Percentiles rank a stretch among this genome's conserved stretches.
Conservation (phyloP, 2,113 vertebrate genomes). For the Danionella cerebrum region DNA sequence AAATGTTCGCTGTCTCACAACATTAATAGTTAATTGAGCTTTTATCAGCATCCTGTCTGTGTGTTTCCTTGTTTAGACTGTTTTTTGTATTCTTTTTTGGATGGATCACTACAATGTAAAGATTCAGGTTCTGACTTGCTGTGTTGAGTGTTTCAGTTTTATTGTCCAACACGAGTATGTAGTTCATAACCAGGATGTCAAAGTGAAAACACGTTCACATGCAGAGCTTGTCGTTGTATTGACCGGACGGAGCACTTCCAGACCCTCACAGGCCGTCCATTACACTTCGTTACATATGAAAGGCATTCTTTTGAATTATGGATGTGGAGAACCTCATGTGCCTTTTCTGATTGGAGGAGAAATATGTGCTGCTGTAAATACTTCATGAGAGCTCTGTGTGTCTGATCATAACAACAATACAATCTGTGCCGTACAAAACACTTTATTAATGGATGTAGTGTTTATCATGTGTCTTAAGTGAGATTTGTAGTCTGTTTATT, state of each 20-base stretch:
- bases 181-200: background rate
- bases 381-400: background rate
- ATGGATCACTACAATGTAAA: background rate
- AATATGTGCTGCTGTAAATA: background rate
- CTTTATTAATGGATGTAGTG: no score
- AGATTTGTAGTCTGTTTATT: no score
- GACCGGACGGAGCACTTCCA: background rate
- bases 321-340: slow-evolving; percentile 12
- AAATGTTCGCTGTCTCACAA: no score
- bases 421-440: background rate
- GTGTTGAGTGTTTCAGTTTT: background rate
- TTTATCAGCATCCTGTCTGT: no score
- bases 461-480: no score
- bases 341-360: background rate
- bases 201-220: background rate
- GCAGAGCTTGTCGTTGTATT: background rate
- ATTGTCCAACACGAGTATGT: background rate
- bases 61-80: no score
- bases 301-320: slow-evolving; percentile 20
- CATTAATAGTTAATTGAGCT: no score
- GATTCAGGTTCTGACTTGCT: background rate
- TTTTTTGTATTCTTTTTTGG: no score
- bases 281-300: background rate
- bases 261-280: slow-evolving; percentile 6
- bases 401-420: background rate